phyloP scores from a whole-genome alignment of 2,113 vertebrate genomes.

The Cheilinus undulatus region DNA sequence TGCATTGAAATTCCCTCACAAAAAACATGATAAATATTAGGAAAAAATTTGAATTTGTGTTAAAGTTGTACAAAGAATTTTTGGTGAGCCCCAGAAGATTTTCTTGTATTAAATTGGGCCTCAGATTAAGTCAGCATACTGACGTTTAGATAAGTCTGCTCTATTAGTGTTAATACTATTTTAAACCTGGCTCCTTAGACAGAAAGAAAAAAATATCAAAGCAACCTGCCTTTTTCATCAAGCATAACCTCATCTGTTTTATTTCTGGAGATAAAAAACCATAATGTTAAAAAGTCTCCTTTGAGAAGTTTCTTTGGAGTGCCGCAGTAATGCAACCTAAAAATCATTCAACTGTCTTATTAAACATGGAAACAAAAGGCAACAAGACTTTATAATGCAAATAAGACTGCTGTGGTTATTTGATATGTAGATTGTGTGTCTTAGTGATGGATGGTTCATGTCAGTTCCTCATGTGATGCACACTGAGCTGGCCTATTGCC shows the following conservation, averaged over 20 bases:
- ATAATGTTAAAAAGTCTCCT: constrained; percentile 3
- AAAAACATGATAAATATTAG: no score
- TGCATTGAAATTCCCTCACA: no score
- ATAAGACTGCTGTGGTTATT: constrained; percentile 57
- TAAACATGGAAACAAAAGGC: constrained; percentile 13
- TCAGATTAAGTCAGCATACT: no score
- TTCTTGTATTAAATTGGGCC: no score
- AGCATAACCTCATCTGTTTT: background rate
- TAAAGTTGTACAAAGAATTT: no score
- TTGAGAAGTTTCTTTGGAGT: constrained; percentile 8
- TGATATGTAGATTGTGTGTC: constrained; percentile 66
- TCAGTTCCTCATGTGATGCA: constrained; percentile 50
- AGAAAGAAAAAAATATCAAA: background rate
- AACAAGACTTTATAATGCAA: constrained; percentile 61
- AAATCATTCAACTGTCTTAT: constrained; percentile 25
- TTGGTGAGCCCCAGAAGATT: no score
- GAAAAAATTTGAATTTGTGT: no score
- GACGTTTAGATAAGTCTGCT: no score
- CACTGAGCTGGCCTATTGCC: constrained; percentile 40
- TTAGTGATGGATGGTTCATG: constrained; percentile 61
- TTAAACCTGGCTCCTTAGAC: background rate
- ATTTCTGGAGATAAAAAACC: background rate
- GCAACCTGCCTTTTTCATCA: background rate
- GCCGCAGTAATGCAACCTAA: constrained; percentile 1
- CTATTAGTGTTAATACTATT: no score